Conservation (phyloP, 2,113 vertebrate species). For the Notiomystis cincta region DNA sequence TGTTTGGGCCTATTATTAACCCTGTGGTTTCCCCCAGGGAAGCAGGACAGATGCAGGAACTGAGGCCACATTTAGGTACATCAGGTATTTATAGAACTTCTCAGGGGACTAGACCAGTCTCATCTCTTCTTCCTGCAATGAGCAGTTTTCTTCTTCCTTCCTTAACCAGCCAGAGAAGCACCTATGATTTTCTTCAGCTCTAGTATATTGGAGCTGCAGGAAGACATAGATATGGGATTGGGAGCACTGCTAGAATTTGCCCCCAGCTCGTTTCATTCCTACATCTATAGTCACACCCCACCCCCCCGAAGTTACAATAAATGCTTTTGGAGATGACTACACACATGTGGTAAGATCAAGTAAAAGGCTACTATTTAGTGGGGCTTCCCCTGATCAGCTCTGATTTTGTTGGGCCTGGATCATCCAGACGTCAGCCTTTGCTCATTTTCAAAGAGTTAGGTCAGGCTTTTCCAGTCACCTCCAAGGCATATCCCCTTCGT, state of each 20-base stretch:
- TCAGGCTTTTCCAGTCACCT: neutral
- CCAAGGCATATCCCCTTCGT: rapidly evolving
- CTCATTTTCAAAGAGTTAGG: neutral
- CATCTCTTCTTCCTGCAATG: neutral
- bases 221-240: rapidly evolving
- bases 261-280: neutral
- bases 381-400: neutral
- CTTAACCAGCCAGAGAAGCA: neutral
- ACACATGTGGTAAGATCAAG: rapidly evolving
- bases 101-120: neutral
- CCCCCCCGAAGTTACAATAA: neutral
- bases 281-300: rapidly evolving
- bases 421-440: neutral
- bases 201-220: neutral
- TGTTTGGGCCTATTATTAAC: neutral
- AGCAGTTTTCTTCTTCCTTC: neutral
- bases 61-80: neutral
- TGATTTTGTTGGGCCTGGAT: neutral
- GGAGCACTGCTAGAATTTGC: neutral
- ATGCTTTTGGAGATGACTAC: neutral
- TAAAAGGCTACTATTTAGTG: rapidly evolving
- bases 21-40: neutral
- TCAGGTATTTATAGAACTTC: neutral
- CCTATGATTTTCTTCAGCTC: neutral
- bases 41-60: neutral